phyloP scores from a whole-genome alignment of 2,888 invertebrate genomes.

The Acleris emargana region DNA sequence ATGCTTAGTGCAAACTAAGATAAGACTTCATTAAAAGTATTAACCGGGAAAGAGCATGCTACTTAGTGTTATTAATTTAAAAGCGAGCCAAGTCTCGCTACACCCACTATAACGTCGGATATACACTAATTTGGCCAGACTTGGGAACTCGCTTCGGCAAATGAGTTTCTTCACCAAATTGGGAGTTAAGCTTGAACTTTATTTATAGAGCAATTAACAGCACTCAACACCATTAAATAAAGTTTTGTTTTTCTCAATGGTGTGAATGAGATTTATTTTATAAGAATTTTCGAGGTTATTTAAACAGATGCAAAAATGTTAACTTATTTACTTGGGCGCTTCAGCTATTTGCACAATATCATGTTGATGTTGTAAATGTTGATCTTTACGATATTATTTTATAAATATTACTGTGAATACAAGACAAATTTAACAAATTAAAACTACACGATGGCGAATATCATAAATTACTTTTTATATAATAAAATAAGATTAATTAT shows the following conservation, averaged over 20 bases:
- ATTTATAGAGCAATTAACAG: constrained; percentile 50
- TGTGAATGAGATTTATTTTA: constrained; percentile 34
- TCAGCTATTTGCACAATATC: neutral
- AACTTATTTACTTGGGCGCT: neutral
- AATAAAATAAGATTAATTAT: too few relatives aligned
- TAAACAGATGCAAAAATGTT: neutral
- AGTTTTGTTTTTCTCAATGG: constrained; percentile 37
- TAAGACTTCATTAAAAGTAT: constrained; percentile 21
- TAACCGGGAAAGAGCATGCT: constrained; percentile 17
- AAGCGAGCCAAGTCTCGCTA: constrained; percentile 13
- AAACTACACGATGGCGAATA: too few relatives aligned
- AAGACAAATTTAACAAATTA: too few relatives aligned
- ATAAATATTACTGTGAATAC: too few relatives aligned
- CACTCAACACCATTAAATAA: constrained; percentile 45
- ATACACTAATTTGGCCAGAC: constrained; percentile 40
- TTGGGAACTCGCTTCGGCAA: constrained; percentile 40
- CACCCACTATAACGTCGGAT: constrained; percentile 12
- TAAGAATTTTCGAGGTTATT: constrained; percentile 4
- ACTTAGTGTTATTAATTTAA: constrained; percentile 34
- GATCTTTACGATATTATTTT: too few relatives aligned
- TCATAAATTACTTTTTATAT: too few relatives aligned
- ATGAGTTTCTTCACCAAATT: constrained; percentile 44
- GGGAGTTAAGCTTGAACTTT: constrained; percentile 43
- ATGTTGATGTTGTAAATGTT: too few relatives aligned
- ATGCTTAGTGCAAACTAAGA: neutral